A percentile compares a stretch with the other conserved stretches of the same genome.
Conservation (phyloP, 2,797 vertebrate species). For the Spatula versicolor region DNA sequence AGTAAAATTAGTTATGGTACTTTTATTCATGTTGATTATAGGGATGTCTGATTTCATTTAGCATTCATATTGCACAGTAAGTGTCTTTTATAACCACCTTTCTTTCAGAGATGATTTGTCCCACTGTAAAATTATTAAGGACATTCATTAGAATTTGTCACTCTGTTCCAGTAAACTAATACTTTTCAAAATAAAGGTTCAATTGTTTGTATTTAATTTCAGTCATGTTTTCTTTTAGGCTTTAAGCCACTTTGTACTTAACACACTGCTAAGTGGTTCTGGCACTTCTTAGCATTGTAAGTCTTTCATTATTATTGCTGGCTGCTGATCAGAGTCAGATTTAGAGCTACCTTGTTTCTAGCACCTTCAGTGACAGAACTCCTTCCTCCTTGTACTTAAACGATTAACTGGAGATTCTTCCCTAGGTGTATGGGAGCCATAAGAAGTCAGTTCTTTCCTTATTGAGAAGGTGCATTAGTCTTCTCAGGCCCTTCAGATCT, state of each 20-base stretch:
- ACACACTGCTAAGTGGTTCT: conserved; percentile 50
- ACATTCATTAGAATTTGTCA: conserved; percentile 75
- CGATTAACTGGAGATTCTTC: neutral
- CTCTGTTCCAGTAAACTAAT: conserved; percentile 62
- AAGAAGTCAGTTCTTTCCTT: neutral
- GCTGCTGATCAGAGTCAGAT: conserved; percentile 26
- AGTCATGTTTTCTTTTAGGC: conserved; percentile 68
- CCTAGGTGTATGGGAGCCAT: neutral
- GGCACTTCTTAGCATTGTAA: conserved; percentile 29
- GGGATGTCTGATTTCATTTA: conserved; percentile 73
- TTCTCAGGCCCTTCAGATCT: neutral
- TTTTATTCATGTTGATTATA: conserved; percentile 67
- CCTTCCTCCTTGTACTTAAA: neutral
- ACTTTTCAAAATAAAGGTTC: conserved; percentile 72
- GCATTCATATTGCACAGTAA: conserved; percentile 47
- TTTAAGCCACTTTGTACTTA: conserved; percentile 65
- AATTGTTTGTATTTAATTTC: conserved; percentile 75
- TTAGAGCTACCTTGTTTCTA: neutral
- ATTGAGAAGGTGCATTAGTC: neutral
- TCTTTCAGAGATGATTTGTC: conserved; percentile 75
- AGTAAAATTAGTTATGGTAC: conserved; percentile 70
- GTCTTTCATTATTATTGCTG: conserved; percentile 55
- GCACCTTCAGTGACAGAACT: neutral
- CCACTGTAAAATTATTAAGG: conserved; percentile 76
- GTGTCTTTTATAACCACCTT: conserved; percentile 67